These are phyloP conservation scores for Cheilosia urbana DNA, from an alignment of 2,888 invertebrate genomes.

Conservation along the genomic window DNA sequence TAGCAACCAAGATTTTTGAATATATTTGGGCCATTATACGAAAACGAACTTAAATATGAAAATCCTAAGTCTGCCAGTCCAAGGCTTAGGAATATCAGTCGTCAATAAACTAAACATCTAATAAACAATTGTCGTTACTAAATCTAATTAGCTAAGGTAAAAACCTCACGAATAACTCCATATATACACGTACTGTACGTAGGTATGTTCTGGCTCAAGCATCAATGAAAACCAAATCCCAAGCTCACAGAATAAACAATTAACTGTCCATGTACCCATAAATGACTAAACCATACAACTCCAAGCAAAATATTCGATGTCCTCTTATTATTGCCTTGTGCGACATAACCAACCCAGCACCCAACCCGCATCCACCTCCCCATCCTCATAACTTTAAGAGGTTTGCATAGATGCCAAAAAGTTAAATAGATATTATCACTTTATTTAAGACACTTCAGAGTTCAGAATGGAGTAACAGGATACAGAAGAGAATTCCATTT, in stretches of 20 bases:
- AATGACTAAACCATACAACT: constrained; percentile 21
- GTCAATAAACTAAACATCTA: no score
- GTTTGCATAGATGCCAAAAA: constrained; percentile 62
- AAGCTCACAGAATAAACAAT: background rate
- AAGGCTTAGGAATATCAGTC: no score
- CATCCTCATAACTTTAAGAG: constrained; percentile 13
- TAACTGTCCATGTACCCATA: background rate
- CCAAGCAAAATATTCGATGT: constrained; percentile 15
- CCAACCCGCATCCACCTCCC: background rate
- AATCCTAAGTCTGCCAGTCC: no score
- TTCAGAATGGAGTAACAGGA: constrained; percentile 61
- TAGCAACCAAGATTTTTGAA: no score
- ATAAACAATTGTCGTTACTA: no score
- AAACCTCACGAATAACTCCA: no score
- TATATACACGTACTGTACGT: no score
- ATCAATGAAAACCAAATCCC: background rate
- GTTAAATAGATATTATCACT: constrained; percentile 75
- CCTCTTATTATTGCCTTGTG: background rate
- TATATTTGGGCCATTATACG: no score
- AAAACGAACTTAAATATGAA: no score
- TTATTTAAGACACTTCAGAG: constrained; percentile 70
- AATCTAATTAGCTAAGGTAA: no score
- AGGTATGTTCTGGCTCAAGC: no score
- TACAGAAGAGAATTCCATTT: constrained; percentile 39
- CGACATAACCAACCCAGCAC: no score